Base-by-base conservation (phyloP, 2,888 invertebrate genomes). In the Sclerodermus sp. region DNA sequence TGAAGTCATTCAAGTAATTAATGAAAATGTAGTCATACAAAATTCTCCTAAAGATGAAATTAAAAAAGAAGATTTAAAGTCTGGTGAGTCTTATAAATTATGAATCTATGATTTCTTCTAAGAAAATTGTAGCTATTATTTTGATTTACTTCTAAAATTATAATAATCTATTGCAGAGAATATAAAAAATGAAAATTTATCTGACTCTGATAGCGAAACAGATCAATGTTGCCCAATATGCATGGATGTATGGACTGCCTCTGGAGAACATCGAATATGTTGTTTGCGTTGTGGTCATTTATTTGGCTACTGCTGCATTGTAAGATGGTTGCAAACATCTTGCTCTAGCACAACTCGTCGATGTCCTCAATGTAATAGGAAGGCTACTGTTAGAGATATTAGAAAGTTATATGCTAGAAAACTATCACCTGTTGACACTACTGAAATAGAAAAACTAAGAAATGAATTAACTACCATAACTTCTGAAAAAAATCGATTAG, bases 251-350 rank as follows among this genome's bases (percentile, higher is more conserved):
- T 96, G 94, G 92, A 90, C 89, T 2, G 92, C 88, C 72, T 85
- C 88, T 0, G 96, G 96, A 0, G 85, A 84, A 0, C 97, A 97
- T 75, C 82, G 95, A 45, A 79, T 96, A 1, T 89, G 89, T n/a
- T 87, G 92, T 0, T 79, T 97, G 8, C 88, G 87, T 69, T 97
- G 97, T 77, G 97, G 97, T 0, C 97, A 97, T 79, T 78, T 96
- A 6, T 97, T 95, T 77, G 97, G 97, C 0, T 79, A 85, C 0
- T 82, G 83, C 14, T 96, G 96, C 71, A 87, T 94, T 8, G 79
- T 84, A 45, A 82, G 86, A 31, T 94, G 93, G 93, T 76, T 93
- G 4, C 81, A 79, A 45, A 82, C 82, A 77, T 80, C 62, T 42
- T 74, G 54, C 51, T 58, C 75, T 1, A 76, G 80, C 0, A 82